Percentiles rank a stretch among this genome's conserved stretches.
Evolutionary conservation across 2,113 vertebrate genomes (phyloP).

Genomic region (Neotragus moschatus): DNA sequence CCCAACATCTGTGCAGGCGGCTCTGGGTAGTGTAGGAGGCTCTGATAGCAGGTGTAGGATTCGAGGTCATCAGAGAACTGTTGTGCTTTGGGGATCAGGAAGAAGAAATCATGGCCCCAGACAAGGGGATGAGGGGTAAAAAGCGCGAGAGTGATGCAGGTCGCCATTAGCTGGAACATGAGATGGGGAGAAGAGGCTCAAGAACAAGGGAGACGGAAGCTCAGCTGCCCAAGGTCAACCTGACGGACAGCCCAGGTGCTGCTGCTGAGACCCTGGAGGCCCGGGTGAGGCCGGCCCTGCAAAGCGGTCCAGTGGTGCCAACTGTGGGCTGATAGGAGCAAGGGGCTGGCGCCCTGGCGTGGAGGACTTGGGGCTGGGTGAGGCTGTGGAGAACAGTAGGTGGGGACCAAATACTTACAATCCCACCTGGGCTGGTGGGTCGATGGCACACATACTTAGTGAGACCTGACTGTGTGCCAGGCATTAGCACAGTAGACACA

Average conservation of each 20-base stretch:
- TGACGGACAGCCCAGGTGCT: background rate
- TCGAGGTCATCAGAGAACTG: background rate
- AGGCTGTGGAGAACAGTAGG: background rate
- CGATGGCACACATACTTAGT: accelerated
- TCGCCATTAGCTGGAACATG: accelerated
- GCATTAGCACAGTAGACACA: background rate
- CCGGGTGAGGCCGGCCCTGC: background rate
- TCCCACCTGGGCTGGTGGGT: background rate
- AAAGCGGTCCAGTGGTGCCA: background rate
- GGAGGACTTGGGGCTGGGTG: accelerated
- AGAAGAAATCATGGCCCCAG: background rate
- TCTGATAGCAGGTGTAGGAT: background rate
- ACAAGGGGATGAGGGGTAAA: background rate
- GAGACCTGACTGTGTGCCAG: background rate
- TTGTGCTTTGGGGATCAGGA: accelerated
- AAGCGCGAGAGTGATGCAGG: background rate
- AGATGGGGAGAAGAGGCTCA: background rate
- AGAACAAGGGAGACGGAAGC: background rate
- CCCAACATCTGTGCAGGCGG: background rate
- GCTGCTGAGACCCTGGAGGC: background rate
- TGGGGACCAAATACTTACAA: background rate
- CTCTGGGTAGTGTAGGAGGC: background rate
- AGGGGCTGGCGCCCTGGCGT: background rate
- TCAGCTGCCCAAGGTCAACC: background rate
- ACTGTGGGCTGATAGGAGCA: background rate